Base-by-base conservation (phyloP, 2,888 invertebrate species). In the Microlaimidae sp. region DNA sequence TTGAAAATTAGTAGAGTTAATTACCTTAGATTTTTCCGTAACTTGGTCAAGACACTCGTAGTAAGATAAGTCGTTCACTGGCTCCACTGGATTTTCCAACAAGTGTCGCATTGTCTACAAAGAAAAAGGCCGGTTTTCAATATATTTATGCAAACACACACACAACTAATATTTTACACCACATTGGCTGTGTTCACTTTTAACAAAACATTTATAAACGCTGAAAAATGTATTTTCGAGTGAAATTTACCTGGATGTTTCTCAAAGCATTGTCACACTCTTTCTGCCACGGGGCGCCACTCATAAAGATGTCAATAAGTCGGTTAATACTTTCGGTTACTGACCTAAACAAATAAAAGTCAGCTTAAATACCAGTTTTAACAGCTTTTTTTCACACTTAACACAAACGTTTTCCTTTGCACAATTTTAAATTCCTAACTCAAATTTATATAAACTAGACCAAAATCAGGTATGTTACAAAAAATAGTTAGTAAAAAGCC, bases 211-310 rank as follows among this genome's bases (percentile, higher is more conserved):
- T 13, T 21, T 45, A 45, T n/a, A 45, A n/a, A 21, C 10, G 10
- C 10, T n/a, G n/a, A n/a, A n/a, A n/a, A n/a, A n/a, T n/a, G n/a
- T n/a, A n/a, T n/a, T n/a, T n/a, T n/a, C 17, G 17, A 45, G 17
- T 45, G 10, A 10, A 17, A 40, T 51, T 52, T 56, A 71, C 72
- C 72, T 85, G 83, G 56, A 95, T 89, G 70, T 85, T 85, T 59
- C 92, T 78, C 52, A 93, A 82, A 1, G 93, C 92, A 61, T 85
- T 90, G 69, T 88, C 89, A 73, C 95, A 95, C 69, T 95, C 93
- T 70, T 85, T 87, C 74, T 92, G 90, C 0, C 93, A 90, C 0
- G 93, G 92, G 0, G 88, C 86, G 0, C 87, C 85, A 32, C 82
- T 82, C 1, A 87, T 87, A 69, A 83, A 85, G 3, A 83, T 81